These are phyloP conservation scores for Percopsis omiscomaycus DNA, from an alignment of 2,797 vertebrate genomes.

Conservation along the genomic window DNA sequence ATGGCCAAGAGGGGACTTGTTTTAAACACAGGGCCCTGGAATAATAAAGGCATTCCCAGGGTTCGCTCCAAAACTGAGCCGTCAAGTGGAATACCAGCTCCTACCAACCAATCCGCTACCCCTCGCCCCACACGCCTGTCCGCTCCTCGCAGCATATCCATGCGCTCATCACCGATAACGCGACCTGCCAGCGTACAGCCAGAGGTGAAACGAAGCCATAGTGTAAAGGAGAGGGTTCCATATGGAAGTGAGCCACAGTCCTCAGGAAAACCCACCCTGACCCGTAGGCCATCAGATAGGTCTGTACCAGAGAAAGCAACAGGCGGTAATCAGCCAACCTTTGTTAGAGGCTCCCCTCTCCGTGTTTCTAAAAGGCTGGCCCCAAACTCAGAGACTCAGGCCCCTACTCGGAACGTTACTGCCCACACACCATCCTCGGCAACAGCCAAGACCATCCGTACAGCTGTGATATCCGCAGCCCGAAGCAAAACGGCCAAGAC, in stretches of 20 bases:
- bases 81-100: constrained; percentile 25
- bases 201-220: constrained; percentile 68
- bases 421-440: constrained; percentile 67
- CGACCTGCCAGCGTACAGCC: constrained; percentile 37
- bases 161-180: constrained; percentile 50
- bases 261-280: constrained; percentile 45
- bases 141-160: constrained; percentile 54
- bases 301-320: constrained; percentile 55
- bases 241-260: constrained; percentile 36
- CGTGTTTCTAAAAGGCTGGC: constrained; percentile 78
- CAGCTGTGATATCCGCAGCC: constrained; percentile 74
- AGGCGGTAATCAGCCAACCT: constrained; percentile 44
- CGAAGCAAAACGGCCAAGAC: constrained; percentile 72
- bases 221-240: constrained; percentile 54
- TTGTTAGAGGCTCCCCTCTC: constrained; percentile 68
- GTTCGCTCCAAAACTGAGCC: constrained; percentile 67
- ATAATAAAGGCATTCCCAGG: constrained; percentile 58
- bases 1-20: constrained; percentile 69
- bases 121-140: constrained; percentile 43
- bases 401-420: constrained; percentile 43
- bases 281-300: constrained; percentile 58
- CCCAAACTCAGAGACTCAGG: constrained; percentile 68
- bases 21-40: constrained; percentile 53
- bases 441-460: constrained; percentile 78
- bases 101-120: constrained; percentile 36